phyloP scores from a whole-genome alignment of 2,888 invertebrate genomes.

The Dorcus hopei region DNA sequence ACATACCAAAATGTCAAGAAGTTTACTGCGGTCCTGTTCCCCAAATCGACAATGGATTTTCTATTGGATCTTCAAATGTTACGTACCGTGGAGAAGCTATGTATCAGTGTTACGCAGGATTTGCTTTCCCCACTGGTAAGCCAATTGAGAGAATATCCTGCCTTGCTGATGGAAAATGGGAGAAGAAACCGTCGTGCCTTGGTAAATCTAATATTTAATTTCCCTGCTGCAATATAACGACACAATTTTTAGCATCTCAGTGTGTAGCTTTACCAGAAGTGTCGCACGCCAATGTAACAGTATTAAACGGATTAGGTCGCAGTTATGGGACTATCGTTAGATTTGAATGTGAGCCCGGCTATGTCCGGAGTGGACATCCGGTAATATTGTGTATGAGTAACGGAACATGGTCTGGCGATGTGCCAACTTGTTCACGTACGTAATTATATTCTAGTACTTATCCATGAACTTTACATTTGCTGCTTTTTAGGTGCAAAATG shows the following conservation, averaged over 20 bases:
- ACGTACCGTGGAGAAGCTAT: conserved; percentile 91
- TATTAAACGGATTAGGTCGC: conserved; percentile 85
- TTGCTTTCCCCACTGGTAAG: conserved; percentile 84
- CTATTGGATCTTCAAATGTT: conserved; percentile 92
- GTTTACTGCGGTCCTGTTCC: conserved; percentile 97
- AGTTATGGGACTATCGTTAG: conserved; percentile 92
- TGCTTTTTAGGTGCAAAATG: conserved; percentile 59
- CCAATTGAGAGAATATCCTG: conserved; percentile 88
- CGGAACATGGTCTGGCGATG: conserved; percentile 91
- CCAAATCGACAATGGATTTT: conserved; percentile 96
- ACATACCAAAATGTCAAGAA: conserved; percentile 93
- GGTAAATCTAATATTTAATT: conserved; percentile 51
- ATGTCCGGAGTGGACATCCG: conserved; percentile 82
- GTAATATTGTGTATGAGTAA: conserved; percentile 93
- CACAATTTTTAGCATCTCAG: conserved; percentile 69
- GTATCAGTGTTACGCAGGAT: conserved; percentile 96
- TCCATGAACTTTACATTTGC: not conserved
- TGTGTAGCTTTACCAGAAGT: conserved; percentile 85
- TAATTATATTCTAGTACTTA: conserved; percentile 18
- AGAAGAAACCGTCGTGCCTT: conserved; percentile 85
- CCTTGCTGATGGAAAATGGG: conserved; percentile 87
- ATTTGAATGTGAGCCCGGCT: conserved; percentile 89
- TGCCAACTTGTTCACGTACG: conserved; percentile 80
- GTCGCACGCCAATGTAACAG: conserved; percentile 80
- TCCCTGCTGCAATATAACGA: not conserved